Evolutionary conservation across 1,140 invertebrate species (phyloP).

Genomic region (Dinothrombium tinctorium): DNA sequence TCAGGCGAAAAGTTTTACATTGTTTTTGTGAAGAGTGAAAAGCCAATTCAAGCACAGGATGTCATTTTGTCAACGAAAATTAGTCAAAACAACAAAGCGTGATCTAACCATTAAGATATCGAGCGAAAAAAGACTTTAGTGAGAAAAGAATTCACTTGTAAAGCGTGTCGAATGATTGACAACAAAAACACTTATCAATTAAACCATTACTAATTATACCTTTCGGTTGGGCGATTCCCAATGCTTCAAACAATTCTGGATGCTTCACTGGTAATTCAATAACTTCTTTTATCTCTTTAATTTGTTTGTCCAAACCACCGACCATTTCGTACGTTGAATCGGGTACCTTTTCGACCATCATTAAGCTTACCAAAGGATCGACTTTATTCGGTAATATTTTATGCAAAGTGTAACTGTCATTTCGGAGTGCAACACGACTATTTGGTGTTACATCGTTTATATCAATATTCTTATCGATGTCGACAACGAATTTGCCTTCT

Average conservation of each 20-base stretch:
- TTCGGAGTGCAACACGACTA: constrained; percentile 84
- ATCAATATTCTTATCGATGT: constrained; percentile 98
- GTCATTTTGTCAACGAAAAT: too few relatives aligned
- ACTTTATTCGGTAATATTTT: constrained; percentile 99
- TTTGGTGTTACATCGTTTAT: constrained; percentile 95
- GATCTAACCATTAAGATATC: too few relatives aligned
- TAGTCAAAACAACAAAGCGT: too few relatives aligned
- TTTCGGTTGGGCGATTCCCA: constrained; percentile 98
- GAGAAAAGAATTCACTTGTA: too few relatives aligned
- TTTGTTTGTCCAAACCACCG: constrained; percentile 95
- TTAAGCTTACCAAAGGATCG: constrained; percentile 96
- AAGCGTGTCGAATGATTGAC: too few relatives aligned
- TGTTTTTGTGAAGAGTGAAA: too few relatives aligned
- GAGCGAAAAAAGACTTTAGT: too few relatives aligned
- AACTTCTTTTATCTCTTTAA: constrained; percentile 99
- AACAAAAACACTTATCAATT: too few relatives aligned
- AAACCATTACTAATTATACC: constrained; percentile 13
- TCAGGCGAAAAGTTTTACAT: too few relatives aligned
- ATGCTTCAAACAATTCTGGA: constrained; percentile 94
- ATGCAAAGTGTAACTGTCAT: constrained; percentile 95
- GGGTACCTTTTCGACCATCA: constrained; percentile 99
- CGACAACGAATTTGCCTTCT: constrained; percentile 99
- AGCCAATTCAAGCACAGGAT: too few relatives aligned
- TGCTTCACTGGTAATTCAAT: constrained; percentile 99
- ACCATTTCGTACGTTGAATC: constrained; percentile 99